Evolutionary conservation across 2,113 vertebrate genomes (phyloP).

Genomic region (Ornithorhynchus anatinus): DNA sequence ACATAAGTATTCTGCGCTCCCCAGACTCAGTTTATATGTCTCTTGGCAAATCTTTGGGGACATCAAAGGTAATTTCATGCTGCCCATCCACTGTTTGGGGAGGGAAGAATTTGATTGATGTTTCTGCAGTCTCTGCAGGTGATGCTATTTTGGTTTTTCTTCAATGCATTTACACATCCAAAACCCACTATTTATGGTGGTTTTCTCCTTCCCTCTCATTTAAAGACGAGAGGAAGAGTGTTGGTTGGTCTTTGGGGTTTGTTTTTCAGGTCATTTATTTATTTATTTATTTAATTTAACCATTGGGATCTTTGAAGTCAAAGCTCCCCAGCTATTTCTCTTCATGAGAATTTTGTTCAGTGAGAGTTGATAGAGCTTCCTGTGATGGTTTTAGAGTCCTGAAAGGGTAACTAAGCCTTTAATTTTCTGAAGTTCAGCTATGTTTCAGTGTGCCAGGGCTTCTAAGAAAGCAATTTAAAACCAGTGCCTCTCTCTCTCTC

Average conservation of each 20-base stretch:
- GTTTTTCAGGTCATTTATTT: no score
- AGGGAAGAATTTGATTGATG: no score
- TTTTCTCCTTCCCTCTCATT: constrained; percentile 23
- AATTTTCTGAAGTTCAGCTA: constrained; percentile 50
- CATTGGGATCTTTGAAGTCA: constrained; percentile 49
- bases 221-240: constrained; percentile 57
- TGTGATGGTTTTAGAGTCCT: constrained; percentile 8
- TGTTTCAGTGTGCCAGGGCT: constrained; percentile 21
- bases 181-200: not conserved
- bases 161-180: not conserved
- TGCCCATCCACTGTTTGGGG: no score
- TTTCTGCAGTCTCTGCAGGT: not conserved
- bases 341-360: not conserved
- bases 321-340: constrained; percentile 48
- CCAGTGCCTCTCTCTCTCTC: not conserved
- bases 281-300: no score
- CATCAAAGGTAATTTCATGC: no score
- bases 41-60: no score
- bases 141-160: not conserved
- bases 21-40: no score
- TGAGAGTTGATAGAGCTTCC: not conserved
- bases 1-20: no score
- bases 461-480: constrained; percentile 52
- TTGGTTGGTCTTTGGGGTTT: no score
- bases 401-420: constrained; percentile 26